phyloP scores from a whole-genome alignment of 2,888 invertebrate species.

The Lepidocyrtinus sp. region DNA sequence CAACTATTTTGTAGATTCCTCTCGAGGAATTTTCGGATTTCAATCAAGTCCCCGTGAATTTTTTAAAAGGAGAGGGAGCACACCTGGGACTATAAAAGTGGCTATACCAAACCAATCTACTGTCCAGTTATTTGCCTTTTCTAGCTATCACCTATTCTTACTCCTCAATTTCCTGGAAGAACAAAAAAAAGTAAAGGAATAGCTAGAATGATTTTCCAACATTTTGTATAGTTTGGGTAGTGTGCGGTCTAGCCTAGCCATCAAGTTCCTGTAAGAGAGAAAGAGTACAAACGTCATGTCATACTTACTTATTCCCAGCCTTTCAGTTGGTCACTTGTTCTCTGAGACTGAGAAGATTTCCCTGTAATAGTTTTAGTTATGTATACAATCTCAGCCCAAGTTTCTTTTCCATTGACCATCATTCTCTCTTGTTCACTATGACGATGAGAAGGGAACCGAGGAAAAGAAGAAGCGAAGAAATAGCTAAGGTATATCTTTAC shows the following conservation, averaged over 20 bases:
- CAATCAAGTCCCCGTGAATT: slow-evolving; percentile 61
- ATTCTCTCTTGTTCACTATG: slow-evolving; percentile 23
- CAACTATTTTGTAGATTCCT: slow-evolving; percentile 55
- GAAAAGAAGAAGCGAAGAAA: neutral
- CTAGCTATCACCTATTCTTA: slow-evolving; percentile 12
- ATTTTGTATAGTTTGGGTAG: neutral
- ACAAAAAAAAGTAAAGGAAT: neutral
- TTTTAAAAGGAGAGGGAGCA: slow-evolving; percentile 57
- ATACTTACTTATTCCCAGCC: neutral
- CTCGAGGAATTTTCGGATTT: slow-evolving; percentile 62
- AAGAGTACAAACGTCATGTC: neutral
- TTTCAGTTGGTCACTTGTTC: neutral
- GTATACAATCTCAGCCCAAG: slow-evolving; percentile 20
- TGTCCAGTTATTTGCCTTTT: slow-evolving; percentile 43
- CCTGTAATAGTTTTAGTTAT: slow-evolving; percentile 7
- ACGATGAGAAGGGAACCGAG: slow-evolving; percentile 1
- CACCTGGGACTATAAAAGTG: slow-evolving; percentile 63
- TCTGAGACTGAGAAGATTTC: slow-evolving; percentile 3
- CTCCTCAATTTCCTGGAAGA: slow-evolving; percentile 12
- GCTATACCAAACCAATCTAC: slow-evolving; percentile 49
- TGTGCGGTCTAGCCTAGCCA: slow-evolving; percentile 12
- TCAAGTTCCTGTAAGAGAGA: neutral
- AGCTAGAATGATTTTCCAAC: neutral
- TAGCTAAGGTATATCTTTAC: slow-evolving; percentile 2
- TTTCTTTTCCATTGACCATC: slow-evolving; percentile 23